Evolutionary conservation across 2,113 vertebrate genomes (phyloP), one percentile per base, ranked within the genome.

Genomic region (Tinamus guttatus): DNA sequence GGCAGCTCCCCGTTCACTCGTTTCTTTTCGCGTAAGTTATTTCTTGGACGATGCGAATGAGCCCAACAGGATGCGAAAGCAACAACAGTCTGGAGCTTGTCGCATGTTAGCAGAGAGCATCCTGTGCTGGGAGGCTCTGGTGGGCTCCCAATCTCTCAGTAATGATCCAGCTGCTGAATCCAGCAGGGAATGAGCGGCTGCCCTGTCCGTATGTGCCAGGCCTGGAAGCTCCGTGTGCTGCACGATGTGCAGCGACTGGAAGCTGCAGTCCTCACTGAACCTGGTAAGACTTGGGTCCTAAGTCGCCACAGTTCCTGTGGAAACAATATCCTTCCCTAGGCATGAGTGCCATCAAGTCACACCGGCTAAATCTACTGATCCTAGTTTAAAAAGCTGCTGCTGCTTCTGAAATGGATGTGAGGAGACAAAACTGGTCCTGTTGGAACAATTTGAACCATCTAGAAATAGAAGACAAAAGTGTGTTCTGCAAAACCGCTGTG

Each of bases 271-370:
- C 86, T 85, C 75, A 3, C 54, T 91, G 81, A 69, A 59, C 49
- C 95, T 96, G 96, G 94, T 95, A 95, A 49, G 59, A 4, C 24
- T 62, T 6, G 5, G 84, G 63, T 52, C 68, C 63, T 38, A 81
- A 95, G 89, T 89, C 95, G 59, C 91, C 94, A 87, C 92, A 94
- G 87, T 95, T 89, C 93, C 91, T 89, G 52, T 59, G 93, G 76
- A 91, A 87, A 96, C 95, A 97, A 94, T 97, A 19, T 49, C 36
- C 75, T 87, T 84, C 70, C 28, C 91, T 97, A 75, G 91, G 74
- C 2, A 0, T 34, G 25, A 7, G 13, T 95, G 95, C 95, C 95
- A 87, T 95, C 96, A 77, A 90, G 49, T 89, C 75, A 49, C 49
- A 3, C 51, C 91, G 3, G 0, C 88, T 93, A 90, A 93, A 93